Evolutionary conservation across 1,140 invertebrate genomes (phyloP).

Genomic region (Panagrolaimus sp.): DNA sequence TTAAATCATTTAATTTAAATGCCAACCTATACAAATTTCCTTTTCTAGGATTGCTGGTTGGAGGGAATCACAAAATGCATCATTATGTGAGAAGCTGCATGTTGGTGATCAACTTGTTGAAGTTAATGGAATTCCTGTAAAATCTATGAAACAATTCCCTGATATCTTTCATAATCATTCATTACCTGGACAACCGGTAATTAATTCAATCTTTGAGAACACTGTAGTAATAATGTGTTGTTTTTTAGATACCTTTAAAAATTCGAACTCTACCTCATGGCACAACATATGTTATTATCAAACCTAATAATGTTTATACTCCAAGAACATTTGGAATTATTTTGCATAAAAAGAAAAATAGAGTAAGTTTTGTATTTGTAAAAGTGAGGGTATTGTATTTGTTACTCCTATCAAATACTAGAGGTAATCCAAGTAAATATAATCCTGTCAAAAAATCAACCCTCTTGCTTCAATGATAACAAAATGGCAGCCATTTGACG

Average conservation of each 20-base stretch:
- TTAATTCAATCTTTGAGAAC: too few species aligned
- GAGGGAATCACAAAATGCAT: background rate
- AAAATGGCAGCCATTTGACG: too few species aligned
- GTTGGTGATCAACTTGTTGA: slow-evolving; percentile 16
- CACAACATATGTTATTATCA: background rate
- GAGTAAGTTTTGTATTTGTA: slow-evolving; percentile 5
- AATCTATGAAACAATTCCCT: background rate
- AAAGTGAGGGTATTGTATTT: background rate
- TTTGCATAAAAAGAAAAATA: slow-evolving; percentile 7
- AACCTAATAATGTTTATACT: slow-evolving; percentile 14
- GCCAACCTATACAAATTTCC: background rate
- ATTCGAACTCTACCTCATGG: slow-evolving; percentile 15
- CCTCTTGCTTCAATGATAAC: too few species aligned
- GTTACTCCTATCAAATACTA: too few species aligned
- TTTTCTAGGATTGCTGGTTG: slow-evolving; percentile 5
- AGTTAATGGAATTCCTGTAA: slow-evolving; percentile 7
- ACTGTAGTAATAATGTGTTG: background rate
- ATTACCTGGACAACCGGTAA: background rate
- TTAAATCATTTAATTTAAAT: too few species aligned
- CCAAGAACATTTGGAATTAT: slow-evolving; percentile 17
- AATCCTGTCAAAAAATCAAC: too few species aligned
- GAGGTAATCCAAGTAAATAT: too few species aligned
- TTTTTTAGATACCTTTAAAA: slow-evolving; percentile 16
- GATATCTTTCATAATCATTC: background rate
- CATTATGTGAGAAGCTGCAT: slow-evolving; percentile 8